Percentiles rank a stretch among this genome's conserved stretches.
phyloP scores from a whole-genome alignment of 1,140 invertebrate species.

The Lethrus apterus region DNA sequence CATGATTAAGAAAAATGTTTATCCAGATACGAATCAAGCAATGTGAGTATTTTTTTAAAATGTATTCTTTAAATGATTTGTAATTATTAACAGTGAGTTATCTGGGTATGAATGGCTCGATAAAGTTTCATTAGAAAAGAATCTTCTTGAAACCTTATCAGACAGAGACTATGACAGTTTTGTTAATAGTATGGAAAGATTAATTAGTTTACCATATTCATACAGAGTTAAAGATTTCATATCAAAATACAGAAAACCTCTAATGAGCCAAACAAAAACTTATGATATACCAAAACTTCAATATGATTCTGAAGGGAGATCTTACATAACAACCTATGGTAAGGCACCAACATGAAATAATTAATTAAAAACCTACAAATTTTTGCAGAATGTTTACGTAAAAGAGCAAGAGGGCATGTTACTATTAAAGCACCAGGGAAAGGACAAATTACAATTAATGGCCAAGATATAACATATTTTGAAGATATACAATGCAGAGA shows the following conservation, averaged over 20 bases:
- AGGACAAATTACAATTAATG: constrained; percentile 78
- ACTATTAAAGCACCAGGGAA: constrained; percentile 67
- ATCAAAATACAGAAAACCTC: constrained; percentile 54
- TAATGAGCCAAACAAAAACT: constrained; percentile 48
- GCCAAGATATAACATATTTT: constrained; percentile 70
- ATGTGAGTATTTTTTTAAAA: constrained; percentile 44
- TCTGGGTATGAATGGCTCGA: constrained; percentile 58
- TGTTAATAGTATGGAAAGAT: constrained; percentile 59
- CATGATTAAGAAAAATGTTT: constrained; percentile 52
- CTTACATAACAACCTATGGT: constrained; percentile 61
- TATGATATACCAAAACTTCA: constrained; percentile 54
- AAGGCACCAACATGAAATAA: constrained; percentile 12
- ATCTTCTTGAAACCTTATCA: constrained; percentile 63
- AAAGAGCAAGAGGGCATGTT: constrained; percentile 59
- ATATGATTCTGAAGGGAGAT: constrained; percentile 58
- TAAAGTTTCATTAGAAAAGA: constrained; percentile 57
- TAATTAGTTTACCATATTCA: constrained; percentile 65
- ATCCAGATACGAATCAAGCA: constrained; percentile 49
- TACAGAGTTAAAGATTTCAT: constrained; percentile 62
- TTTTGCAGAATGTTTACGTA: constrained; percentile 61
- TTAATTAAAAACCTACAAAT: constrained; percentile 4
- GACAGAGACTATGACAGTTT: constrained; percentile 71
- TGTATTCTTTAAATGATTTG: constrained; percentile 14
- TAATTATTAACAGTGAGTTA: constrained; percentile 45
- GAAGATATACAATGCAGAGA: constrained; percentile 59